Base-by-base conservation (phyloP, 2,113 vertebrate species). In the Lethenteron reissneri region DNA sequence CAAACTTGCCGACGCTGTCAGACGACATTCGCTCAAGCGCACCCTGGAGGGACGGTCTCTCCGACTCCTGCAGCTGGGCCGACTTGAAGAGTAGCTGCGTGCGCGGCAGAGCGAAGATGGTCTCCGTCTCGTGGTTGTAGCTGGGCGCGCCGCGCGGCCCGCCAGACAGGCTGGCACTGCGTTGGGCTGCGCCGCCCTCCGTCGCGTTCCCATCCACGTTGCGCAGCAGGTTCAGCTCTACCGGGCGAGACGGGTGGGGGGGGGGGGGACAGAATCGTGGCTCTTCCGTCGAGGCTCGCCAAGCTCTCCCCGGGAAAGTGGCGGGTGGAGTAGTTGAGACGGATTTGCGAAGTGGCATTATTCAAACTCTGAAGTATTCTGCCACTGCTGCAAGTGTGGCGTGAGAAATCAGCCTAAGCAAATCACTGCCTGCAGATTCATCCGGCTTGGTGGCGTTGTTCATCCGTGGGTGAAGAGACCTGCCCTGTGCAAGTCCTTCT, bases 81-180 rank as follows among this genome's bases (percentile, higher is more conserved):
- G 92, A 97, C 75, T 96, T 99, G 75, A 99, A 99, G 80, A 94
- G 88, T 74, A 99, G 82, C 76, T 99, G 94, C 92, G 97, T 99
- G 76, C 92, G 87, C 74, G 94, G 94, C 73, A 99, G 81, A 2
- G 94, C 94, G 73, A 99, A 99, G 78, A 99, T 97, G 9, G 90
- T 97, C 83, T 99, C 94, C 0, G 90, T 94, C 79, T 99, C 94
- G 17, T 99, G 94, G 81, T 91, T 97, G 79, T 97, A 99, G 81
- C 84, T 90, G 75, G 90, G 89, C 21, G 86, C 81, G 71, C 90
- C 87, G 74, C 88, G 82, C 80, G 96, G 95, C 71, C 86, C 88
- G 74, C 89, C 95, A 70, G 95, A 75, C 72, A 96, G 80, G 74
- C 88, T 97, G 17, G 89, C 84, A 78, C 83, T 94, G 77, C 92